Evolutionary conservation across 1,140 invertebrate genomes (phyloP).

Genomic region (Diorhabda sublineata): DNA sequence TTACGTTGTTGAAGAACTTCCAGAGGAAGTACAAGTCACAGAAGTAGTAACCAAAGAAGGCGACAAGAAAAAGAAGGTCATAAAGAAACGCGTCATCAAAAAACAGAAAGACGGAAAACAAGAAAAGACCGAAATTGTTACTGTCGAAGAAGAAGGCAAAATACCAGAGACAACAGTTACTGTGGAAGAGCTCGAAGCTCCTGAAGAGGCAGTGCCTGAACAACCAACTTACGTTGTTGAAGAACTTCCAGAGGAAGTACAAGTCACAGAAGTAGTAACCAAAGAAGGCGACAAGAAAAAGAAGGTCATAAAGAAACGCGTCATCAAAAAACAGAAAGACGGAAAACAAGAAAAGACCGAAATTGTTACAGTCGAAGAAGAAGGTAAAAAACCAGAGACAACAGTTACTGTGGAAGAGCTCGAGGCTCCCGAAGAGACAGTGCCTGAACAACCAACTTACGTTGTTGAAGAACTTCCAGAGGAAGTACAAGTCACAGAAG

Average conservation of each 20-base stretch:
- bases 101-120: conserved; percentile 38
- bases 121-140: conserved; percentile 40
- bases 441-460: conserved; percentile 34
- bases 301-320: conserved; percentile 43
- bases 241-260: conserved; percentile 37
- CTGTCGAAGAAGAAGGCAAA: conserved; percentile 45
- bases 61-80: conserved; percentile 36
- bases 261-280: conserved; percentile 25
- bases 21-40: conserved; percentile 32
- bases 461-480: conserved; percentile 34
- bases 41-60: conserved; percentile 33
- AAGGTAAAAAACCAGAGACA: conserved; percentile 46
- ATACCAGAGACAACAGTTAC: conserved; percentile 44
- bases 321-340: conserved; percentile 44
- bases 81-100: conserved; percentile 36
- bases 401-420: conserved; percentile 42
- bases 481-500: conserved; percentile 43
- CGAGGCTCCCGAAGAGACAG: conserved; percentile 37
- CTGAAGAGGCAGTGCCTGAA: conserved; percentile 37
- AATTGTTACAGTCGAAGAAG: conserved; percentile 51
- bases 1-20: conserved; percentile 24
- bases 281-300: conserved; percentile 36
- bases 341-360: conserved; percentile 49
- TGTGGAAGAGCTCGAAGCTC: conserved; percentile 35
- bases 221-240: conserved; percentile 29